Conservation (phyloP, 2,888 invertebrate species). For the Nomada ferruginata region DNA sequence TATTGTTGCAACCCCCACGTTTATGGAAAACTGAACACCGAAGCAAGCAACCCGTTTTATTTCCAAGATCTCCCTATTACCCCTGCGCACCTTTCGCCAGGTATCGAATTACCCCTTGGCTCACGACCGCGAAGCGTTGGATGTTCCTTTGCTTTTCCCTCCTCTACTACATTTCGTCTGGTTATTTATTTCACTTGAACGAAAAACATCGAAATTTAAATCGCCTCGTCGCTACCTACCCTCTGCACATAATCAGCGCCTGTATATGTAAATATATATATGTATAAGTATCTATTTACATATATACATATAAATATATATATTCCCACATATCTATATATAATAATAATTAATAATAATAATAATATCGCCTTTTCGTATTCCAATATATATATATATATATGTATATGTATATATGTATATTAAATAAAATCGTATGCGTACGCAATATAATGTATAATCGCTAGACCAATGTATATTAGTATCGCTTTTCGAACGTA, state of each 20-base stretch:
- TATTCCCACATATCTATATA: slow-evolving; percentile 59
- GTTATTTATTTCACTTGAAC: slow-evolving; percentile 43
- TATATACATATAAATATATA: slow-evolving; percentile 64
- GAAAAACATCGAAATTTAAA: slow-evolving; percentile 68
- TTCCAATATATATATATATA: slow-evolving; percentile 37
- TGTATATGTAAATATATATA: slow-evolving; percentile 51
- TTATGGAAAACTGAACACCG: not conserved
- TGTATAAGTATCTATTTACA: slow-evolving; percentile 46
- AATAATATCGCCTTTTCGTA: slow-evolving; percentile 51
- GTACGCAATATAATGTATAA: slow-evolving; percentile 78
- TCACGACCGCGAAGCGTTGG: slow-evolving; percentile 49
- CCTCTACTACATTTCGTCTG: not conserved
- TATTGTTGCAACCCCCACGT: not conserved
- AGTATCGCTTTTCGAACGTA: slow-evolving; percentile 77
- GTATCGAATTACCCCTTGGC: slow-evolving; percentile 57
- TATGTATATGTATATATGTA: slow-evolving; percentile 51
- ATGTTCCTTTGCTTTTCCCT: not conserved
- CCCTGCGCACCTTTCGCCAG: not conserved
- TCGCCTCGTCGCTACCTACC: slow-evolving; percentile 11
- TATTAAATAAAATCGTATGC: slow-evolving; percentile 76
- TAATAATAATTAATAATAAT: slow-evolving; percentile 28
- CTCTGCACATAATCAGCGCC: slow-evolving; percentile 47
- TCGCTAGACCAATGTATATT: slow-evolving; percentile 77
- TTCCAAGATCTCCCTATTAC: not conserved
- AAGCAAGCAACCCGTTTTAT: not conserved